Evolutionary conservation across 2,888 invertebrate species (phyloP).

Genomic region (Andrena minutula): DNA sequence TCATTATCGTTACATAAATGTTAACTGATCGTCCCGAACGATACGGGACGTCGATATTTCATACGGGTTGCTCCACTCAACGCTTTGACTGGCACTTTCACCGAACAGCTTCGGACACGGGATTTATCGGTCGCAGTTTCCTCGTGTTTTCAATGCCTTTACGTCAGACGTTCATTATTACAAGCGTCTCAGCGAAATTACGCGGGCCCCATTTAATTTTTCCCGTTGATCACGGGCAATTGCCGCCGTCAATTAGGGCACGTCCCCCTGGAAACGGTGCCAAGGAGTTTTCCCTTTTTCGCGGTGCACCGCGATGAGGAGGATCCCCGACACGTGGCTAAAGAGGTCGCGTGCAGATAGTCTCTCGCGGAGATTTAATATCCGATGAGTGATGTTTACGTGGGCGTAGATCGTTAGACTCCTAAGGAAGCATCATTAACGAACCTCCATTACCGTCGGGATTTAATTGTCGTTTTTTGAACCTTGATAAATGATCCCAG

Average conservation of each 20-base stretch:
- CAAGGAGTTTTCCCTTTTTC: slow-evolving; percentile 31
- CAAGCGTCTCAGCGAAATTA: not conserved
- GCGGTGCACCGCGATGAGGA: not conserved
- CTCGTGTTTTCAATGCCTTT: slow-evolving; percentile 1
- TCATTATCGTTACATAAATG: slow-evolving; percentile 53
- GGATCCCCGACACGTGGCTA: slow-evolving; percentile 48
- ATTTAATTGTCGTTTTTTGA: slow-evolving; percentile 65
- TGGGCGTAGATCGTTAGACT: slow-evolving; percentile 57
- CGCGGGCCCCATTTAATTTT: slow-evolving; percentile 1
- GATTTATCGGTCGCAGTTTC: slow-evolving; percentile 31
- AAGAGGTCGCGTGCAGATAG: slow-evolving; percentile 53
- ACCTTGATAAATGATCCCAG: slow-evolving; percentile 7
- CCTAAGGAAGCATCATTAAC: slow-evolving; percentile 58
- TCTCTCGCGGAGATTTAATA: slow-evolving; percentile 37
- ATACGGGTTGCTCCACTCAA: slow-evolving; percentile 34
- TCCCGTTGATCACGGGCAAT: slow-evolving; percentile 1
- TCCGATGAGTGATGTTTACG: slow-evolving; percentile 48
- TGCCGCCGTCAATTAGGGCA: not conserved
- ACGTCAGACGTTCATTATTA: not conserved
- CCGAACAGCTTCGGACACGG: slow-evolving; percentile 33
- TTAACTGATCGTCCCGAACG: slow-evolving; percentile 45
- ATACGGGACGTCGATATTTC: slow-evolving; percentile 53
- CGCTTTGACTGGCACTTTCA: slow-evolving; percentile 47
- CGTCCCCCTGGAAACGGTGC: slow-evolving; percentile 15
- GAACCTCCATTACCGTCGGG: slow-evolving; percentile 51